A percentile compares a stretch with the other conserved stretches of the same genome.
Evolutionary conservation across 2,113 vertebrate species (phyloP).

Genomic region (Chunga burmeisteri): DNA sequence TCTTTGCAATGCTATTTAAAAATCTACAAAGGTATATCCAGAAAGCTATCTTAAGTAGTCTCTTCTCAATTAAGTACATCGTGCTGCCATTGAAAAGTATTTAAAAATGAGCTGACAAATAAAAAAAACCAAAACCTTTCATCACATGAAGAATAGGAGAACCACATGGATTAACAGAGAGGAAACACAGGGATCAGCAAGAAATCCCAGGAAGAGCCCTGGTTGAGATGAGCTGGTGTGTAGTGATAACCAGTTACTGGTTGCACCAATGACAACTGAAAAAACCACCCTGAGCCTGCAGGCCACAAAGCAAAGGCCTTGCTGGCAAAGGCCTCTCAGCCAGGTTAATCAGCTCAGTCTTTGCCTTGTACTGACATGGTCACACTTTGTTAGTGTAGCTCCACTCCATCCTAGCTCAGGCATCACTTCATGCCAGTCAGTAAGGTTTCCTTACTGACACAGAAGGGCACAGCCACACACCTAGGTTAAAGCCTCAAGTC

Average conservation of each 20-base stretch:
- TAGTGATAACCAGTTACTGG: not conserved
- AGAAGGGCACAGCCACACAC: not conserved
- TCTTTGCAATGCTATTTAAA: not conserved
- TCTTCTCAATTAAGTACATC: not conserved
- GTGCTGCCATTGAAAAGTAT: not conserved
- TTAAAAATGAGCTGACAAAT: not conserved
- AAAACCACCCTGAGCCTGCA: not conserved
- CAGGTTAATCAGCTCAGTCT: not conserved
- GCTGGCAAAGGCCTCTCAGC: not conserved
- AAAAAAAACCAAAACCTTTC: not conserved
- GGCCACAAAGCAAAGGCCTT: not conserved
- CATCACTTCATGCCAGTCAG: not conserved
- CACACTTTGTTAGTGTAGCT: not conserved
- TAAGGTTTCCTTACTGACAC: not conserved
- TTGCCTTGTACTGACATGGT: not conserved
- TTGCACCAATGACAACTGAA: not conserved
- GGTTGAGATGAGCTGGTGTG: not conserved
- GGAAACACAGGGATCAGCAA: not conserved
- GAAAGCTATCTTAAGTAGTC: not conserved
- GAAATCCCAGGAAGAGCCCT: not conserved
- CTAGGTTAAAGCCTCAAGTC: not conserved
- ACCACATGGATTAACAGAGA: not conserved
- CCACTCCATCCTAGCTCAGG: not conserved
- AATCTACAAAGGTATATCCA: not conserved
- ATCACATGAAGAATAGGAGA: not conserved